Conservation (phyloP, 64 coral and sea anemone genomes). For the Orbicella faveolata region DNA sequence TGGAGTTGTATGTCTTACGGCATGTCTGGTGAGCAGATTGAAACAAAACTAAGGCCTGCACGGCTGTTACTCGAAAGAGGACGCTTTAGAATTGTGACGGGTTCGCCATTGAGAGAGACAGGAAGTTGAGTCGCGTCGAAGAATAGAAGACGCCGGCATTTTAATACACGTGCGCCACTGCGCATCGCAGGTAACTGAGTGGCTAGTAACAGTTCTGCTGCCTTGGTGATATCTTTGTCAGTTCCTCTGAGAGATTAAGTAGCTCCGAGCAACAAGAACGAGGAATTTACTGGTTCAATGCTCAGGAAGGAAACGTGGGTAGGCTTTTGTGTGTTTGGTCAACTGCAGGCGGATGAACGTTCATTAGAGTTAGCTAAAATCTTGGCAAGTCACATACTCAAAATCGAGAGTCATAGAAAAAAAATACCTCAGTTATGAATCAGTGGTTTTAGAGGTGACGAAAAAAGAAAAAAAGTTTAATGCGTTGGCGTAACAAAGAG, state of each 20-base stretch:
- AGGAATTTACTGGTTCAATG: background rate
- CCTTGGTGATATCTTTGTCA: background rate
- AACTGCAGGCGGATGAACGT: background rate
- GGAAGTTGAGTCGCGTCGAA: slow-evolving; percentile 25
- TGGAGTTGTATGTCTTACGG: background rate
- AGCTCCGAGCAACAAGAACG: background rate
- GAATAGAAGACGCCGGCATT: background rate
- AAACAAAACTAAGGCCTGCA: background rate
- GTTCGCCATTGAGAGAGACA: slow-evolving; percentile 25
- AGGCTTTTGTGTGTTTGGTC: slow-evolving; percentile 7
- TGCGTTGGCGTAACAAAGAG: background rate
- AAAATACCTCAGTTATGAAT: background rate
- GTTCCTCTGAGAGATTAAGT: slow-evolving; percentile 12
- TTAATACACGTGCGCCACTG: slow-evolving; percentile 12
- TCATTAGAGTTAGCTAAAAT: background rate
- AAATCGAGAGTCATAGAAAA: background rate
- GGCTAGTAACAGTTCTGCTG: background rate
- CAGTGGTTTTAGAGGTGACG: background rate
- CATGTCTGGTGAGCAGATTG: background rate
- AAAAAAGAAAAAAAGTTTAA: background rate
- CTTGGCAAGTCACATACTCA: background rate
- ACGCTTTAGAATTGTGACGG: background rate
- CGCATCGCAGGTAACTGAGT: background rate
- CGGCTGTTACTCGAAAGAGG: background rate
- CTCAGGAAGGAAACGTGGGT: slow-evolving; percentile 15